These are phyloP conservation scores for Dasypus novemcinctus DNA, from an alignment of 2,113 vertebrate genomes.

Conservation along the genomic window DNA sequence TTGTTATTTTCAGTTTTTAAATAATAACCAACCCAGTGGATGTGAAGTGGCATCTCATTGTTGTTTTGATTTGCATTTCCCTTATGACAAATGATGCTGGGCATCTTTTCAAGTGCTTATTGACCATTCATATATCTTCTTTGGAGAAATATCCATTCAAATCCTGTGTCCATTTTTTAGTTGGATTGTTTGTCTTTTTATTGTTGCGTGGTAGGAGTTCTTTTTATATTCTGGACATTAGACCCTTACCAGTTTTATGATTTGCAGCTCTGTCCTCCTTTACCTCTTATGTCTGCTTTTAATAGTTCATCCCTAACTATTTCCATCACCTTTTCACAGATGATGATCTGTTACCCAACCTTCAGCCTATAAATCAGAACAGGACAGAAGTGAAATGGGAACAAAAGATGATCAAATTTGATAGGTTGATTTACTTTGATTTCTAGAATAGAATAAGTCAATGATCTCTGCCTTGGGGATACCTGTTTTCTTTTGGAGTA, in stretches of 20 bases:
- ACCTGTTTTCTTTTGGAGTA: background rate
- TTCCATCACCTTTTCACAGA: background rate
- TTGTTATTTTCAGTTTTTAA: too few relatives aligned
- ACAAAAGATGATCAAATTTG: background rate
- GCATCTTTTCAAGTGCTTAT: too few relatives aligned
- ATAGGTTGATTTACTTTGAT: constrained; percentile 29
- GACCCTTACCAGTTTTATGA: too few relatives aligned
- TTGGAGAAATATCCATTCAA: too few relatives aligned
- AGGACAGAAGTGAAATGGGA: background rate
- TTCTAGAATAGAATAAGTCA: background rate
- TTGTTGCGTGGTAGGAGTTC: too few relatives aligned
- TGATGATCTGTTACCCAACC: background rate
- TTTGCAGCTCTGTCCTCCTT: background rate
- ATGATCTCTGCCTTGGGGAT: background rate
- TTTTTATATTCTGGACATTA: background rate
- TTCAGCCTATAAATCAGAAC: constrained; percentile 12
- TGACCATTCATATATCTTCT: too few relatives aligned
- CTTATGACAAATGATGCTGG: too few relatives aligned
- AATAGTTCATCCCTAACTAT: background rate
- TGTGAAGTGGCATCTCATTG: too few relatives aligned
- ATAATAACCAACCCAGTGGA: too few relatives aligned
- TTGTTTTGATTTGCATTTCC: too few relatives aligned
- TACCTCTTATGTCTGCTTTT: constrained; percentile 16
- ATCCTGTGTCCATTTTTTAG: too few relatives aligned
- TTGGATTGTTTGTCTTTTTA: too few relatives aligned